Conservation (phyloP, 2,888 invertebrate species). For the Omphaloscelis lunosa region DNA sequence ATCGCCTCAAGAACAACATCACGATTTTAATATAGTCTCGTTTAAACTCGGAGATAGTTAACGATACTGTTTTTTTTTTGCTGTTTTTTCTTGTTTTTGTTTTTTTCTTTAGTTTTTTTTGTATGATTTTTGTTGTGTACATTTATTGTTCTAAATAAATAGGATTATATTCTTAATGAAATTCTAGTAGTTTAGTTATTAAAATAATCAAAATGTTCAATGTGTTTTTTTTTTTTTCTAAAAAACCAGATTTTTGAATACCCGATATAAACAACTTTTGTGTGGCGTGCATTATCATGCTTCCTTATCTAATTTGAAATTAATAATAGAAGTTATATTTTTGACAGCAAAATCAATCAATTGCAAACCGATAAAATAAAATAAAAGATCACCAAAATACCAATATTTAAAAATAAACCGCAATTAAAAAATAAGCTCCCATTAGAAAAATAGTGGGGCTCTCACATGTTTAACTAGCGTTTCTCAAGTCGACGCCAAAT, state of each 20-base stretch:
- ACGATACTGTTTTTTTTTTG: constrained; percentile 51
- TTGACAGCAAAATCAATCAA: background rate
- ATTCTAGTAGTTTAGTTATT: background rate
- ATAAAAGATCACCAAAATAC: constrained; percentile 9
- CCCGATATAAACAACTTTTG: background rate
- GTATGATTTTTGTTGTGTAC: background rate
- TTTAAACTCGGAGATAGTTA: constrained; percentile 67
- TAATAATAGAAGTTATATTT: background rate
- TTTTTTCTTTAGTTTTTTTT: background rate
- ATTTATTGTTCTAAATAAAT: background rate
- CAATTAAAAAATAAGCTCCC: constrained; percentile 81
- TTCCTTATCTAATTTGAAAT: background rate
- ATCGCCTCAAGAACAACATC: constrained; percentile 84
- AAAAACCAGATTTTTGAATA: background rate
- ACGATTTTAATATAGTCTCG: constrained; percentile 77
- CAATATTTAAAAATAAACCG: constrained; percentile 55
- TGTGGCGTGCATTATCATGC: background rate
- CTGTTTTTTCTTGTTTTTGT: background rate
- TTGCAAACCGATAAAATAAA: background rate
- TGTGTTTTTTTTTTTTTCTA: background rate
- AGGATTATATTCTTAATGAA: background rate
- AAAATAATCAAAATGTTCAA: background rate
- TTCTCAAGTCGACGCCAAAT: constrained; percentile 85
- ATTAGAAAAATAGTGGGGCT: constrained; percentile 80
- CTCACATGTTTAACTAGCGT: constrained; percentile 83